phyloP scores from a whole-genome alignment of 2,888 invertebrate genomes.

The Orchesella flavescens region DNA sequence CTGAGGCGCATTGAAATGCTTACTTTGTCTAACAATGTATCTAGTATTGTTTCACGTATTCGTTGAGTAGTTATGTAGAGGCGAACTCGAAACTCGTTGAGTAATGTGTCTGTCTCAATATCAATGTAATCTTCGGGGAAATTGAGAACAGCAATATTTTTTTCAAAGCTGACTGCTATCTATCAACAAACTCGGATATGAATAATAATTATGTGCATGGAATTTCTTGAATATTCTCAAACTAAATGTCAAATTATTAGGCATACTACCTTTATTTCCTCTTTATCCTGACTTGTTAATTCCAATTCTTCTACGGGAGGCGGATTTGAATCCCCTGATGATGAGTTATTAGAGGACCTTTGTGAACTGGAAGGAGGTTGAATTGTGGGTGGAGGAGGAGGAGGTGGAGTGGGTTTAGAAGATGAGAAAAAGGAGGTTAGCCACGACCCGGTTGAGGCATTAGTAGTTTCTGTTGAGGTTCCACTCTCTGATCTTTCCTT shows the following conservation, averaged over 20 bases:
- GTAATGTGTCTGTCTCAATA: slow-evolving; percentile 81
- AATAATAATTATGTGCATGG: too few species aligned
- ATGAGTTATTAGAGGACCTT: too few species aligned
- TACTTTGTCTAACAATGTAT: slow-evolving; percentile 16
- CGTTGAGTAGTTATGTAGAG: background rate
- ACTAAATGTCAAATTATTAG: too few species aligned
- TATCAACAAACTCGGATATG: slow-evolving; percentile 78
- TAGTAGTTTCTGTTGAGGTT: background rate
- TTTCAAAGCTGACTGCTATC: slow-evolving; percentile 93
- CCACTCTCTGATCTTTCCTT: background rate
- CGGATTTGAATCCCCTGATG: too few species aligned
- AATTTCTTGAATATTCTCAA: too few species aligned
- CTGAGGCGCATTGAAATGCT: slow-evolving; percentile 30
- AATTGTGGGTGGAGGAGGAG: background rate
- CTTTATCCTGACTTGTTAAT: slow-evolving; percentile 93
- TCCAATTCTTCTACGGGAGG: slow-evolving; percentile 79
- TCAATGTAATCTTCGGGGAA: slow-evolving; percentile 86
- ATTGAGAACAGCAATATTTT: slow-evolving; percentile 83
- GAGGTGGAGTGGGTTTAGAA: background rate
- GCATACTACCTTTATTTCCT: slow-evolving; percentile 77
- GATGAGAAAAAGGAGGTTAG: slow-evolving; percentile 1
- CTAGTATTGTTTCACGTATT: slow-evolving; percentile 17
- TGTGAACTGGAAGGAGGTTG: background rate
- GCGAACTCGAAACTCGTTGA: slow-evolving; percentile 18
- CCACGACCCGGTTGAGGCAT: slow-evolving; percentile 17